Evolutionary conservation across 2,797 vertebrate species (phyloP).

Genomic region (Sylvia borin): DNA sequence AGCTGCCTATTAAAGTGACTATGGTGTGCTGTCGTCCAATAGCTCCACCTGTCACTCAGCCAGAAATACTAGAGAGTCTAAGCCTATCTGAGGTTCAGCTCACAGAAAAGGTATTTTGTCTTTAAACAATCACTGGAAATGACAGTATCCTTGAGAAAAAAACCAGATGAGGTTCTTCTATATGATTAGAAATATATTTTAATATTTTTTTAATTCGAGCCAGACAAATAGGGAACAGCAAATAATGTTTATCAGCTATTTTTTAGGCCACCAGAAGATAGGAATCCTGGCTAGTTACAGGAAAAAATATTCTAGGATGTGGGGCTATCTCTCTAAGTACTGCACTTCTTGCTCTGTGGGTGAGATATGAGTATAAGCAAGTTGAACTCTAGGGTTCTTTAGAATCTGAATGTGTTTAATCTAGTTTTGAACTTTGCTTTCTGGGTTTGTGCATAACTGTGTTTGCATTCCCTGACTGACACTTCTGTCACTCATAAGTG

Average conservation of each 20-base stretch:
- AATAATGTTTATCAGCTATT: background rate
- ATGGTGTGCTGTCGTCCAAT: slow-evolving; percentile 91
- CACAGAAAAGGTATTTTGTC: slow-evolving; percentile 79
- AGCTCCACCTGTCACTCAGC: slow-evolving; percentile 67
- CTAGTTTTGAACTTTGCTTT: background rate
- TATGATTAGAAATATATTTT: background rate
- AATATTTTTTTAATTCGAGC: background rate
- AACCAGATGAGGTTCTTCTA: background rate
- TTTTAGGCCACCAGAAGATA: background rate
- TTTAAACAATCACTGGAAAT: background rate
- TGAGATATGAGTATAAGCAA: background rate
- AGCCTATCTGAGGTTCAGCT: slow-evolving; percentile 66
- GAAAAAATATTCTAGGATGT: background rate
- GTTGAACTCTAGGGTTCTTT: background rate
- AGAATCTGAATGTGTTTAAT: background rate
- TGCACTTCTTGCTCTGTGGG: background rate
- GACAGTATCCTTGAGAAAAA: background rate
- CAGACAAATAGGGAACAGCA: background rate
- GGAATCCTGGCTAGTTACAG: background rate
- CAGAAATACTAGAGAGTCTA: slow-evolving; percentile 68
- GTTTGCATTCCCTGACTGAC: background rate
- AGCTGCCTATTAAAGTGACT: slow-evolving; percentile 88
- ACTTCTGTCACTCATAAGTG: accelerated
- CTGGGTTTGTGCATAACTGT: background rate
- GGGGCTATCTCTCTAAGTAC: background rate